Evolutionary conservation across 1,140 invertebrate genomes (phyloP), one percentile per base, ranked within the genome.

Genomic region (Drosophila pectinifera): DNA sequence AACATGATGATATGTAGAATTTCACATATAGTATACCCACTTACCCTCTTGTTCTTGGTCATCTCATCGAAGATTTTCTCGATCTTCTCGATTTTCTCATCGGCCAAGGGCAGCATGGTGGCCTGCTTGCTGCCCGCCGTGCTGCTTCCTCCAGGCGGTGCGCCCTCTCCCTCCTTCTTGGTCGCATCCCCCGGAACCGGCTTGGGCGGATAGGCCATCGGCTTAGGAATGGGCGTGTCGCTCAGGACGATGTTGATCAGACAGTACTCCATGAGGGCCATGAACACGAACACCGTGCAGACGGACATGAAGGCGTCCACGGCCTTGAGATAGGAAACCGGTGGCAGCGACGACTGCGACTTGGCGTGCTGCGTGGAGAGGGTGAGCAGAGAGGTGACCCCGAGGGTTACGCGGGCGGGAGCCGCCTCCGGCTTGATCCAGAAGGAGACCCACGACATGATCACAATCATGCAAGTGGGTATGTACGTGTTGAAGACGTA

Each of bases 211-310:
- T 92, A 92, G 13, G 89, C 90, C 57, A 91, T 91, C 5, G 91
- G 91, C 59, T 92, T 92, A 2, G 91, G 91, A 56, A 92, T 88
- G 18, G 86, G 82, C 36, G 92, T 92, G 43, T 92, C 91, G 24
- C 92, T 91, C 7, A 98, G 93, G 0, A 98, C 96, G 46, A 98
- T 97, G 82, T 98, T 98, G 2, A 98, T 97, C 69, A 98, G 92
- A 81, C 97, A 98, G 91, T 98, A 98, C 92, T 98, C 97, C 97
- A 98, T 98, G 36, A 98, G 92, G 4, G 97, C 97, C 95, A 98
- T 96, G 91, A 98, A 98, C 81, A 98, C 97, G 93, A 98, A 96
- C 94, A 98, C 93, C 43, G 97, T 98, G 92, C 97, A 98, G 7
- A 96, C 96, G 14, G 96, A 97, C 97, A 98, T 98, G 83, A 98